phyloP scores from a whole-genome alignment of 2,888 invertebrate genomes.

The Autographa pulchrina region DNA sequence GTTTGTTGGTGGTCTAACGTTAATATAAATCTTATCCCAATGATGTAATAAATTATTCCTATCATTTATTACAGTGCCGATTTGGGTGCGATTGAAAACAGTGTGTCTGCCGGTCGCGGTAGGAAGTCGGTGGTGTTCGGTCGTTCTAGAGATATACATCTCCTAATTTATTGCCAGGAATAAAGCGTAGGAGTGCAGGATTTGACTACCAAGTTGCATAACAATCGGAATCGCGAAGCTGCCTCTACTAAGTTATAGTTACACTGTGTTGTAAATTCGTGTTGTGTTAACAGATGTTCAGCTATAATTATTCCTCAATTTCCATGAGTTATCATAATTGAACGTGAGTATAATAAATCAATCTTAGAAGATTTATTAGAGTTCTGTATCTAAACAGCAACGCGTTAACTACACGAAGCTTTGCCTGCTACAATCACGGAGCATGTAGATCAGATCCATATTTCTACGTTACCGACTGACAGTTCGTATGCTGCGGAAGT shows the following conservation, averaged over 20 bases:
- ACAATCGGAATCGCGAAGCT: background rate
- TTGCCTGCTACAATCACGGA: background rate
- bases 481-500: slow-evolving; percentile 40
- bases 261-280: background rate
- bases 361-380: slow-evolving; percentile 6
- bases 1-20: slow-evolving; percentile 58
- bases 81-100: slow-evolving; percentile 50
- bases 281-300: background rate
- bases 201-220: slow-evolving; percentile 3
- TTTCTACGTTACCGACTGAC: slow-evolving; percentile 21
- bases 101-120: slow-evolving; percentile 42
- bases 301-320: slow-evolving; percentile 6
- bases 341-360: slow-evolving; percentile 3
- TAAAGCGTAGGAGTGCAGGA: slow-evolving; percentile 4
- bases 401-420: background rate
- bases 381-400: background rate
- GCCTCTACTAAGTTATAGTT: background rate
- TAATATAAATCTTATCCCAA: slow-evolving; percentile 55
- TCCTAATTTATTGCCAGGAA: slow-evolving; percentile 34
- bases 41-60: slow-evolving; percentile 55
- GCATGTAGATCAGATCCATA: slow-evolving; percentile 5
- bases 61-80: slow-evolving; percentile 55
- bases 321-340: slow-evolving; percentile 6
- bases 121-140: slow-evolving; percentile 49
- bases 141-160: slow-evolving; percentile 34